A percentile compares a stretch with the other conserved stretches of the same genome.
phyloP scores from a whole-genome alignment of 2,888 invertebrate species.

The Pasiphila rectangulata region DNA sequence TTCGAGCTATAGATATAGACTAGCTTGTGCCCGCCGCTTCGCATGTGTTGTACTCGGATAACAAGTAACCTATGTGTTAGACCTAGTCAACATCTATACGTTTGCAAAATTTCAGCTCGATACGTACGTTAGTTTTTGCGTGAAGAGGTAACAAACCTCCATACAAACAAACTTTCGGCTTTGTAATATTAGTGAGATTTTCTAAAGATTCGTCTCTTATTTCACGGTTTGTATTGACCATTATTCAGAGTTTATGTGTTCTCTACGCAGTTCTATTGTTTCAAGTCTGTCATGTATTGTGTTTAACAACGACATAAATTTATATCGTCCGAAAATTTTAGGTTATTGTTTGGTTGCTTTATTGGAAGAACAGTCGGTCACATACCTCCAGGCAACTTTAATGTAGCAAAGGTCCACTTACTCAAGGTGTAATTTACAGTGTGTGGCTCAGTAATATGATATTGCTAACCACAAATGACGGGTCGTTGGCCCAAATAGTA shows the following conservation, averaged over 20 bases:
- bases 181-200: too few species aligned
- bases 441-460: slow-evolving; percentile 41
- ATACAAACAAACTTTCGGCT: too few species aligned
- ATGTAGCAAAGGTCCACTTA: slow-evolving; percentile 10
- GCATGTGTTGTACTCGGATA: too few species aligned
- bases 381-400: slow-evolving; percentile 2
- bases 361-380: not conserved
- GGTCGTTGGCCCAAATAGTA: slow-evolving; percentile 64
- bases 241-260: slow-evolving; percentile 9
- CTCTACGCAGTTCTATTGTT: slow-evolving; percentile 12
- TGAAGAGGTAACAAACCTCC: too few species aligned
- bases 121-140: too few species aligned
- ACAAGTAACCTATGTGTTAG: too few species aligned
- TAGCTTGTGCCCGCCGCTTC: too few species aligned
- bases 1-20: not conserved
- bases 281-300: not conserved
- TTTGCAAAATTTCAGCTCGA: too few species aligned
- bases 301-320: too few species aligned
- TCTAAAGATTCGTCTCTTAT: slow-evolving; percentile 4
- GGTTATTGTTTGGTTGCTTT: too few species aligned
- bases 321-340: too few species aligned
- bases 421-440: slow-evolving; percentile 37
- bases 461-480: slow-evolving; percentile 42
- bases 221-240: slow-evolving; percentile 1
- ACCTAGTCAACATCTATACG: too few species aligned